Evolutionary conservation across 2,888 invertebrate genomes (phyloP).

Genomic region (Aphrophora alni): DNA sequence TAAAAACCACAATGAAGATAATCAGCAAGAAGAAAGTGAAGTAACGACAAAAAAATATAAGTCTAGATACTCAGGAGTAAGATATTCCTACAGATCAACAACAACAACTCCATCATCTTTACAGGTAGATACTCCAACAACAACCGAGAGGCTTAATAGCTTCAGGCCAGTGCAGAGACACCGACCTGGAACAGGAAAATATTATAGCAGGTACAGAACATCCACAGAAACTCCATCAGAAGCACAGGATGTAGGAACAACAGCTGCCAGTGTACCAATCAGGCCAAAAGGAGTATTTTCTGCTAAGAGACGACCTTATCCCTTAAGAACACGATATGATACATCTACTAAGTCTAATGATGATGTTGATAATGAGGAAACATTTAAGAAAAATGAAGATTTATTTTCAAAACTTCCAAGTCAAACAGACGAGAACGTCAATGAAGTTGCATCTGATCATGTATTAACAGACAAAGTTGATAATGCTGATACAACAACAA

Average conservation of each 20-base stretch:
- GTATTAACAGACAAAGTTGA: conserved; percentile 45
- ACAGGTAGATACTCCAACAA: conserved; percentile 44
- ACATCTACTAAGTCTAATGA: conserved; percentile 46
- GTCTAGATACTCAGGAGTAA: conserved; percentile 42
- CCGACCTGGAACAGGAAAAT: conserved; percentile 52
- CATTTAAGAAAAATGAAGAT: background rate
- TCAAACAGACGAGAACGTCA: conserved; percentile 39
- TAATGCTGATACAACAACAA: conserved; percentile 44
- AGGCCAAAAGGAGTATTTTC: conserved; percentile 52
- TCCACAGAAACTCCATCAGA: conserved; percentile 47
- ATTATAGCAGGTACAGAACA: conserved; percentile 52
- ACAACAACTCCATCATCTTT: conserved; percentile 42
- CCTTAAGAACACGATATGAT: conserved; percentile 41
- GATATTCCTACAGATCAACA: conserved; percentile 44
- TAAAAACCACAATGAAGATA: conserved; percentile 55
- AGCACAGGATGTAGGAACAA: conserved; percentile 37
- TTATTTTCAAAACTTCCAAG: conserved; percentile 2
- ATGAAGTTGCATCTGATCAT: conserved; percentile 43
- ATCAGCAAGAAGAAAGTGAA: conserved; percentile 57
- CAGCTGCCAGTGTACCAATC: conserved; percentile 42
- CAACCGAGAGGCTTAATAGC: conserved; percentile 47
- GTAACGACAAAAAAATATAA: conserved; percentile 54
- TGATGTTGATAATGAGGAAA: conserved; percentile 36
- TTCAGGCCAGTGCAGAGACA: conserved; percentile 45
- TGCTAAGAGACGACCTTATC: conserved; percentile 50